Evolutionary conservation across 2,113 vertebrate genomes (phyloP).

Genomic region (Dasyornis broadbenti): DNA sequence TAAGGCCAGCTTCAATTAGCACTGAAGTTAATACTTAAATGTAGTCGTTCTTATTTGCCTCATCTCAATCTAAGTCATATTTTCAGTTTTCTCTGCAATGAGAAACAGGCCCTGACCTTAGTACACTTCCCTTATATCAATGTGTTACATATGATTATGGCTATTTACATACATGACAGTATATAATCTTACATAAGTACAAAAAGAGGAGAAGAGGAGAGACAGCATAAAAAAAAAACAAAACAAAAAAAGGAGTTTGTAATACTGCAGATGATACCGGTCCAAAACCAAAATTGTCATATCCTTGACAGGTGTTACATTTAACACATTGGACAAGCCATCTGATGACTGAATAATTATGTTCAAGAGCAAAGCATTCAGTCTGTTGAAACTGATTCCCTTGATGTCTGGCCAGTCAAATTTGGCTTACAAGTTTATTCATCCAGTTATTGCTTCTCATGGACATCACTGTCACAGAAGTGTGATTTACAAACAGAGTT

Average conservation of each 20-base stretch:
- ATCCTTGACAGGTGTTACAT: constrained; percentile 7
- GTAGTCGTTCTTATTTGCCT: neutral
- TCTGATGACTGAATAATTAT: neutral
- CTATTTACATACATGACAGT: neutral
- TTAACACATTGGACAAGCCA: neutral
- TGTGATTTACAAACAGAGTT: neutral
- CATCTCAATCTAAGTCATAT: rapidly evolving
- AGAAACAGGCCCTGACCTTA: neutral
- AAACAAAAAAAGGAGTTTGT: neutral
- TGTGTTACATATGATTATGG: neutral
- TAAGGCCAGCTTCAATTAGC: neutral
- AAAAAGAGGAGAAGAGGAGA: neutral
- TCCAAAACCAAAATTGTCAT: neutral
- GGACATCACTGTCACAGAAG: neutral
- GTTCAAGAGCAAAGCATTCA: neutral
- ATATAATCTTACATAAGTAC: neutral
- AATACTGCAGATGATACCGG: neutral
- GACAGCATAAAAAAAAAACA: neutral
- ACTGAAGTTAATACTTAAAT: neutral
- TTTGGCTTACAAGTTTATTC: neutral
- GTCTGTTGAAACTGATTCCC: neutral
- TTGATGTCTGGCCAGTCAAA: neutral
- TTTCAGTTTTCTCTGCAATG: neutral
- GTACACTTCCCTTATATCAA: neutral
- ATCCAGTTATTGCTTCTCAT: neutral